Evolutionary conservation across 1,140 invertebrate genomes (phyloP).

Genomic region (Episyrphus balteatus): DNA sequence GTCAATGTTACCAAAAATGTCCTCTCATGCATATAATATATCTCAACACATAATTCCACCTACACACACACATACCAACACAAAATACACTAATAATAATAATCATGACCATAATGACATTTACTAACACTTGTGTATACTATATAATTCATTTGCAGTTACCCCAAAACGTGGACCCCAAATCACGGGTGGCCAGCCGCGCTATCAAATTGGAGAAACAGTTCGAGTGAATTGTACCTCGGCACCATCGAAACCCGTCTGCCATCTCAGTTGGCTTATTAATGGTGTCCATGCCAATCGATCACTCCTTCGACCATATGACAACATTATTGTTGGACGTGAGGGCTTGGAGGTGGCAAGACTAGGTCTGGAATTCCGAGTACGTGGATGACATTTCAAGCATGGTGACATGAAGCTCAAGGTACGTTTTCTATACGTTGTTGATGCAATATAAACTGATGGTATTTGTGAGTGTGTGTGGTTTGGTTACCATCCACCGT

Average conservation of each 20-base stretch:
- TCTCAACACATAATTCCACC: too few relatives aligned
- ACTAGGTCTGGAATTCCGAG: slow-evolving; percentile 62
- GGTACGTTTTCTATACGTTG: slow-evolving; percentile 26
- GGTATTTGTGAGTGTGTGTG: too few relatives aligned
- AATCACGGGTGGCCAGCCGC: slow-evolving; percentile 64
- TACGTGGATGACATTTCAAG: slow-evolving; percentile 64
- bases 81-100: too few relatives aligned
- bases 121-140: too few relatives aligned
- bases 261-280: slow-evolving; percentile 76
- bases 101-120: too few relatives aligned
- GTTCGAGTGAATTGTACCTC: slow-evolving; percentile 77
- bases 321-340: slow-evolving; percentile 28
- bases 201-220: slow-evolving; percentile 72
- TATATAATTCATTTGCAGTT: slow-evolving; percentile 42
- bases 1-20: too few relatives aligned
- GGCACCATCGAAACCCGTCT: slow-evolving; percentile 67
- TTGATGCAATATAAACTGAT: not conserved
- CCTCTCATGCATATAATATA: too few relatives aligned
- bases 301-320: slow-evolving; percentile 29
- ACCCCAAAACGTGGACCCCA: slow-evolving; percentile 67
- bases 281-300: slow-evolving; percentile 67
- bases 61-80: too few relatives aligned
- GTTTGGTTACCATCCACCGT: too few relatives aligned
- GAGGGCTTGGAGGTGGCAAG: slow-evolving; percentile 56
- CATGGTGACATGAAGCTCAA: slow-evolving; percentile 76